Evolutionary conservation across 2,888 invertebrate species (phyloP), one percentile per base, ranked within the genome.

Genomic region (Sthenelais limicola): DNA sequence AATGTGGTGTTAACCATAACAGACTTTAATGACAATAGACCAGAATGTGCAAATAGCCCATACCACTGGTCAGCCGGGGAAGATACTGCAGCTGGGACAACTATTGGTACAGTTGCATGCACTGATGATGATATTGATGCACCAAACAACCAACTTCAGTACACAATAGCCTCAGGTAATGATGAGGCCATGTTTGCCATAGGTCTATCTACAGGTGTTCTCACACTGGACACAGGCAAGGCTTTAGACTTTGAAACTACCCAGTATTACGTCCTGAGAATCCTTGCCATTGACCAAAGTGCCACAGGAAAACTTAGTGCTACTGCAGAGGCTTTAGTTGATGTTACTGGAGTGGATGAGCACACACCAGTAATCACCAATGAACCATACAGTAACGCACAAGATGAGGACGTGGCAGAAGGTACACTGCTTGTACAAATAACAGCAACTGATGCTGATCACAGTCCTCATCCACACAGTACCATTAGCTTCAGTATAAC

Each of bases 381-480:
- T n/a, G 32, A 32, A 4, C 1, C 30, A 30, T 56, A 56, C 33
- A 32, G 1, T 1, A 24, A 32, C 12, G 12, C 74, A 3, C 48
- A 82, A 0, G 12, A 58, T 3, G 83, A 83, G 73, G 69, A 79
- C 48, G 74, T 76, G 9, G 33, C 81, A 3, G 68, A 79, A 4
- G 79, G 80, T n/a, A 80, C 79, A n/a, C 33, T 73, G 0, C 70
- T 84, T 58, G 81, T 81, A 3, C 48, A 69, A 3, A 76, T 76
- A 3, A 81, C 79, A 62, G 82, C 80, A 0, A 79, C 80, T 12
- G 85, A 85, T 68, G 73, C 68, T 1, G 85, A 85, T 56, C 72
- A 54, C 1, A 78, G 80, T 2, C 77, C 72, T 21, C 81, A 82
- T 70, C 76, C 76, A 2, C 73, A 74, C 32, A 33, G 32, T 28